Evolutionary conservation across 2,113 vertebrate species (phyloP), one percentile per base, ranked within the genome.

Genomic region (Perca schrenkii): DNA sequence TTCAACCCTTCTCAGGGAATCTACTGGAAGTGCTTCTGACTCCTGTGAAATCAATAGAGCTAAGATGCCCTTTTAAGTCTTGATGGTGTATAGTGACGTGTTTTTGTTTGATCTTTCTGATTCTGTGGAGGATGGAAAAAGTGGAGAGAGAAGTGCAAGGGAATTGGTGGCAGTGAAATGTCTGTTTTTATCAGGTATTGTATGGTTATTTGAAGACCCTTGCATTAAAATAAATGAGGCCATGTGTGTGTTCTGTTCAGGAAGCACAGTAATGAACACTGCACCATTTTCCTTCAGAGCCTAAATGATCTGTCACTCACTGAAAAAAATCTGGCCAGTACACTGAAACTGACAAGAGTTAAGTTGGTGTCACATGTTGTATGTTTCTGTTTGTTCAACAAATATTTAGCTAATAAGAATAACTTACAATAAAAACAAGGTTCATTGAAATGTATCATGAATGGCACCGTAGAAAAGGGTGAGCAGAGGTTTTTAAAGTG

Each of bases 61-160:
- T 78, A 82, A 91, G 87, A 92, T 93, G 93, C 90, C 91, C 92
- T 95, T 95, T 94, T 88, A 93, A 92, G 92, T 92, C 86, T 79
- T 71, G 86, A 92, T 90, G 89, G 83, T 87, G 88, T 84, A 77
- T 43, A 36, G 79, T 70, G 56, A 79, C 73, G 75, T 86, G 82
- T 86, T 87, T 91, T 85, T 88, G 80, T 92, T 89, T 92, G 83
- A 94, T 93, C 91, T 90, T 87, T 74, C 80, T 77, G 79, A 91
- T 88, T 77, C 73, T 74, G 80, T 19, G 19, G 70, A 90, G 89
- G 80, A 86, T 50, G 61, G 74, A 61, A 76, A 83, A 82, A 67
- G 77, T 71, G 66, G 40, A 1, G 64, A 47, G 61, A 67, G 66
- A 79, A 62, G 78, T 47, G 65, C 28, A 21, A 70, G 68, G 74